Conservation (phyloP, 2,888 invertebrate species). For the Coenonympha arcania region DNA sequence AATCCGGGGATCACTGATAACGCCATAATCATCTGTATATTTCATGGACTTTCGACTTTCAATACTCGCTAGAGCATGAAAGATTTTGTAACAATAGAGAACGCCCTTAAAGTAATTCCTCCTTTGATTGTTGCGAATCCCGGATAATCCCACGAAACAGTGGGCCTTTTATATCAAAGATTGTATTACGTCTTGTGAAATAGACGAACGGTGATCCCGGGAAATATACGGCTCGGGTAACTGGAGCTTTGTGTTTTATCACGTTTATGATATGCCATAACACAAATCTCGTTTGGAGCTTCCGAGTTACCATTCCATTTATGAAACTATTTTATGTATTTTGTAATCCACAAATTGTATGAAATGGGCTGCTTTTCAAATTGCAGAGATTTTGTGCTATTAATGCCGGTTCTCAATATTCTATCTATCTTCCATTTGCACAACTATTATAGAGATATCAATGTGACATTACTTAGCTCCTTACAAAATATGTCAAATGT, state of each 20-base stretch:
- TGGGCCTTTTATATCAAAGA: constrained; percentile 25
- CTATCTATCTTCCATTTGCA: no score
- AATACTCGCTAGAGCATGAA: constrained; percentile 27
- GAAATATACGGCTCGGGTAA: background rate
- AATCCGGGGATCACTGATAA: constrained; percentile 19
- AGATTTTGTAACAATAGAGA: constrained; percentile 20
- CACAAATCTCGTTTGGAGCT: background rate
- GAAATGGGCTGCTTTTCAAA: no score
- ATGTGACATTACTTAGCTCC: no score
- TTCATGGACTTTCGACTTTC: constrained; percentile 32
- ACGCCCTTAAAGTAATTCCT: constrained; percentile 22
- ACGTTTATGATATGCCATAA: background rate
- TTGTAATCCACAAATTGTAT: no score
- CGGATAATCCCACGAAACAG: constrained; percentile 25
- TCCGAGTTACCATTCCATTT: background rate
- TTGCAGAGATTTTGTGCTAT: no score
- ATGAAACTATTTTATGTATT: background rate
- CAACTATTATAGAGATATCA: no score
- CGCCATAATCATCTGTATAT: constrained; percentile 27
- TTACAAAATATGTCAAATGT: no score
- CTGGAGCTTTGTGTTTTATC: background rate
- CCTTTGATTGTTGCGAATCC: constrained; percentile 23
- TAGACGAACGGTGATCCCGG: constrained; percentile 1
- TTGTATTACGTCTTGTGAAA: background rate
- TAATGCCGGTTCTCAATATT: no score